Evolutionary conservation across 2,888 invertebrate species (phyloP), one percentile per base, ranked within the genome.

Genomic region (Sialis lutaria): DNA sequence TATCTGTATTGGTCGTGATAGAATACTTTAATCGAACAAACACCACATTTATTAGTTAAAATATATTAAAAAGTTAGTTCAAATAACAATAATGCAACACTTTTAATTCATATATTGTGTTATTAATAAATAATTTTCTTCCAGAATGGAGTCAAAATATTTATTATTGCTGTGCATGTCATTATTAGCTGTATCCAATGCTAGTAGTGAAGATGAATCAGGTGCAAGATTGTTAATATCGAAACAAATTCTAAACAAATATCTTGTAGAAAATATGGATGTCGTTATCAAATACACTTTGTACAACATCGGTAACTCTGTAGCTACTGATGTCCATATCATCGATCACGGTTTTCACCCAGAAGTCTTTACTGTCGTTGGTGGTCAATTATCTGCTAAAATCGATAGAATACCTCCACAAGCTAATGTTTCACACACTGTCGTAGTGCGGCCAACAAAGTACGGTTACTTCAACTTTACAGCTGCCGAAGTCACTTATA

Each of bases 391-490:
- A 49, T 74, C 77, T 35, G 82, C 87, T 1, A 75, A 76, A 56
- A 82, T 95, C 57, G 89, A 92, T 57, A 76, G 93, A 56, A 88
- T 98, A 59, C 82, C 91, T 10, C 92, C 97, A 5, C 83, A 86
- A 58, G 83, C 85, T 9, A 98, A 98, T 67, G 87, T 92, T 3
- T 83, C 91, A 1, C 96, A 98, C 64, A 85, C 90, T 5, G 85
- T 93, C 13, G 86, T 97, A 6, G 82, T 97, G 8, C 73, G 87
- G 51, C 96, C 97, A 5, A 82, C 82, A 57, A 82, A 81, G 59
- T 88, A 76, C 60, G 97, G 97, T 33, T 89, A 90, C 64, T 96
- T 92, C 72, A 98, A 98, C 67, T 97, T 98, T 64, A 88, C 95
- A 2, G 82, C 95, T 45, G 97, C 97, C 51, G 88, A 92, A 67